These are phyloP conservation scores for Deilephila elpenor DNA, from an alignment of 2,888 invertebrate genomes.

Conservation along the genomic window DNA sequence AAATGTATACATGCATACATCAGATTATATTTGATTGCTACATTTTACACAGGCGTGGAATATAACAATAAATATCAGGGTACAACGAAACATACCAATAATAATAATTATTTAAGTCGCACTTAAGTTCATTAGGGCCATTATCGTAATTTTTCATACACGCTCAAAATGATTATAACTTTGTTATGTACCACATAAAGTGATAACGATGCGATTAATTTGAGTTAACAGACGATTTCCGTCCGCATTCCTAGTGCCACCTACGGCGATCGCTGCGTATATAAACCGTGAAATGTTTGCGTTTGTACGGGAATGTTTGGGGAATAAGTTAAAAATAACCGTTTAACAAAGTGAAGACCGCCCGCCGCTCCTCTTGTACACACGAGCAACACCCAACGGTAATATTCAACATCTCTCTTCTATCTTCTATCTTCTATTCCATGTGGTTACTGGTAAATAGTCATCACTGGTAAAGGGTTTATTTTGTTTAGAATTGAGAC, in stretches of 20 bases:
- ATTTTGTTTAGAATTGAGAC: not conserved
- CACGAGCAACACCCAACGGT: not conserved
- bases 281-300: slow-evolving; percentile 11
- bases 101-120: not conserved
- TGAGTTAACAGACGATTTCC: not conserved
- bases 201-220: slow-evolving; percentile 20
- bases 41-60: not conserved
- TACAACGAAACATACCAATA: not conserved
- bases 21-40: not conserved
- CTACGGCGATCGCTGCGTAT: slow-evolving; percentile 12
- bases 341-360: slow-evolving; percentile 38
- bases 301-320: slow-evolving; percentile 24
- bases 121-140: not conserved
- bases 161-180: not conserved
- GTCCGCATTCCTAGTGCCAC: slow-evolving; percentile 23
- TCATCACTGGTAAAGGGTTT: not conserved
- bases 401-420: slow-evolving; percentile 11
- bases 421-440: not conserved
- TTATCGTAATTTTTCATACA: slow-evolving; percentile 8
- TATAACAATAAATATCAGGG: not conserved
- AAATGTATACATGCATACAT: too few relatives aligned
- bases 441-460: not conserved
- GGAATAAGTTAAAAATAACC: slow-evolving; percentile 29
- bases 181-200: slow-evolving; percentile 6
- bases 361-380: slow-evolving; percentile 34